phyloP scores from a whole-genome alignment of 2,888 invertebrate species.

The Protophormia terraenovae region DNA sequence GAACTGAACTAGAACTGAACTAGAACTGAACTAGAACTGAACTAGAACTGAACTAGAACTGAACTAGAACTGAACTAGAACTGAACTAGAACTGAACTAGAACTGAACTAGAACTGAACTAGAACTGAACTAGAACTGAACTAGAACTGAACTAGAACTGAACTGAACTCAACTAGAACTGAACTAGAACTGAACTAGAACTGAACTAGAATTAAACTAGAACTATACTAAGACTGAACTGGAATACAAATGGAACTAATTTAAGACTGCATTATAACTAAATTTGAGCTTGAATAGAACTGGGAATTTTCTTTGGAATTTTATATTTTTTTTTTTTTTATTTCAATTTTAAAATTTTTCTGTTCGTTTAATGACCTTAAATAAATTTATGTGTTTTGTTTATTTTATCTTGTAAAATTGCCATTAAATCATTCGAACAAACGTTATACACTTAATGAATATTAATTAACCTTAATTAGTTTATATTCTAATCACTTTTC shows the following conservation, averaged over 20 bases:
- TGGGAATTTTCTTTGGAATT: background rate
- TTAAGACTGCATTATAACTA: background rate
- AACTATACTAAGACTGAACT: background rate
- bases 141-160: background rate
- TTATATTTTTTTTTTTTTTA: too few relatives aligned
- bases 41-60: background rate
- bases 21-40: background rate
- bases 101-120: background rate
- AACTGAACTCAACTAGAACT: background rate
- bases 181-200: background rate
- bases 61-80: background rate
- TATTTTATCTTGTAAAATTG: background rate
- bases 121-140: background rate
- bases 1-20: background rate
- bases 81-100: background rate
- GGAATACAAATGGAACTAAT: background rate
- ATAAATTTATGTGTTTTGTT: background rate
- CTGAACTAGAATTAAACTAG: background rate
- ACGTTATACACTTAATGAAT: background rate
- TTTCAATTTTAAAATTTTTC: background rate
- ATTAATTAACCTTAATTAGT: constrained; percentile 35
- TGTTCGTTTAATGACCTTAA: background rate
- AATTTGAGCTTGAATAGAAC: background rate
- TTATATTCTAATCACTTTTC: background rate
- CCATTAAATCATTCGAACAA: background rate